Evolutionary conservation across 2,113 vertebrate species (phyloP), one percentile per base, ranked within the genome.

Genomic region (Calidris pygmaea): DNA sequence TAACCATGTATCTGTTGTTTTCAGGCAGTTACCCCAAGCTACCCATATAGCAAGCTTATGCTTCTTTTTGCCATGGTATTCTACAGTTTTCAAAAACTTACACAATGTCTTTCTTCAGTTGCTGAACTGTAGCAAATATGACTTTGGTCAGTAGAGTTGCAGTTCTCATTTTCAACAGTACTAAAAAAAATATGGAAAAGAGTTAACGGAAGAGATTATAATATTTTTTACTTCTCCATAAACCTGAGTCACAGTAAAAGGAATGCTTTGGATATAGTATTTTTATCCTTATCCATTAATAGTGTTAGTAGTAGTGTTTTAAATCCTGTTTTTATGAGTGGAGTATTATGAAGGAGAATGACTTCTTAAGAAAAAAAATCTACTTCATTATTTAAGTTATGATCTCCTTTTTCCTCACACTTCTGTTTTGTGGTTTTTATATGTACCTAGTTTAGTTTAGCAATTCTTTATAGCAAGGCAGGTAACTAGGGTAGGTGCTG

Each of bases 261-360:
- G 24, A 89, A 48, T 72, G 16, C 60, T 92, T 65, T 94, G 77
- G 81, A 30, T 76, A 45, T 82, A 89, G 65, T 21, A 32, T 77
- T 94, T 80, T 90, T 89, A 63, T 77, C 14, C 60, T 81, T 81
- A 60, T 48, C 60, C 52, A 63, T 92, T 80, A 90, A 52, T 10
- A 60, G 27, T 52, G 32, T 85, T 85, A 80, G 50, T 74, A 34
- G 23, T 32, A 88, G 30, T 63, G 63, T 77, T 83, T 96, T 92
- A 95, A 90, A 78, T 96, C n/a, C 56, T 72, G 21, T 7, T 93
- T 93, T 90, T 94, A 94, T 93, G 88, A 84, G 47, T 75, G 34
- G 17, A 90, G 7, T 67, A 37, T 94, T 90, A 74, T 53, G 59
- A 86, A 87, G 32, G 50, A 92, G 68, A 93, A 74, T 52, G 52